Evolutionary conservation across 2,797 vertebrate genomes (phyloP), one percentile per base, ranked within the genome.

Genomic region (Pyrocephalus nanus): DNA sequence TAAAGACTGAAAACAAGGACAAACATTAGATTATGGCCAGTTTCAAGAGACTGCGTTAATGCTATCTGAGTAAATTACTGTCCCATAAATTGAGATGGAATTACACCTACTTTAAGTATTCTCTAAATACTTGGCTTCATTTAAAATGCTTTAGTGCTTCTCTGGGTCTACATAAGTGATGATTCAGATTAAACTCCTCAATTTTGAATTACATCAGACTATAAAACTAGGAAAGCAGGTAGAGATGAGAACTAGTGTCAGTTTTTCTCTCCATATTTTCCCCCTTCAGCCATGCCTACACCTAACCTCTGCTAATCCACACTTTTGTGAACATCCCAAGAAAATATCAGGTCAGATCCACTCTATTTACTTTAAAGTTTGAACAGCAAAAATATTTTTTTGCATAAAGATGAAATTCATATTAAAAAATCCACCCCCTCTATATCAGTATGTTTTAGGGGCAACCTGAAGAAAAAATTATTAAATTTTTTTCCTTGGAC

Each of bases 1-100:
- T 66, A 75, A 90, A 71, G 25, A 17, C 16, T 72, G 14, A 4
- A 90, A 86, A 83, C 36, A 80, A 64, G 7, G 7, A 88, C 36
- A 93, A 94, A 66, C 21, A 27, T 78, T 51, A 86, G 25, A 75
- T 78, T 64, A 88, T 29, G 23, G 25, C 4, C 43, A 74, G 20
- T 45, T 95, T 71, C 26, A 89, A 93, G 51, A 60, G 18, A 55
- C 2, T 74, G 62, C 88, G 32, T 65, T 79, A 87, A 85, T 53
- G 12, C 1, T 73, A 32, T 86, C 42, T 88, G 69, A 81, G 22
- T 55, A 94, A 94, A 93, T 84, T 77, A 58, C 50, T 62, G 43
- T 16, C 62, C 47, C 40, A 91, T 51, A 75, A 55, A 88, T 26
- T 40, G 62, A 72, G 62, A 6, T 55, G 11, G 69, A 67, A 78